Percentiles rank a stretch among this genome's conserved stretches.
phyloP scores from a whole-genome alignment of 2,888 invertebrate species.

The Cataglyphis livida region DNA sequence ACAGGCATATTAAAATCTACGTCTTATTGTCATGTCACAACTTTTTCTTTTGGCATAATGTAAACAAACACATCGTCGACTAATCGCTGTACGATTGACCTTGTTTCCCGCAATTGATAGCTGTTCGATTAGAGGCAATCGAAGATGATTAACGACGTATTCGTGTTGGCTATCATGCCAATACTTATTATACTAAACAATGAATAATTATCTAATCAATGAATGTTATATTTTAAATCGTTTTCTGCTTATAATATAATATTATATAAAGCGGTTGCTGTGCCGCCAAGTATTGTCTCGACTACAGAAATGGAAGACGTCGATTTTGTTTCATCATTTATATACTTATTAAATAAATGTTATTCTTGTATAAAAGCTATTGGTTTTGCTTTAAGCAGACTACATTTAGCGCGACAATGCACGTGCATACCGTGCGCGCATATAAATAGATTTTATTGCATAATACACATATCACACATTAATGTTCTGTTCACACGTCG shows the following conservation, averaged over 20 bases:
- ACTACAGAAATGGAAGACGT: constrained; percentile 80
- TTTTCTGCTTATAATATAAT: background rate
- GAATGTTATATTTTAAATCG: background rate
- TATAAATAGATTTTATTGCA: constrained; percentile 83
- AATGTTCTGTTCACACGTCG: constrained; percentile 74
- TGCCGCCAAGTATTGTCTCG: constrained; percentile 1
- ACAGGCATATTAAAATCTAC: constrained; percentile 80
- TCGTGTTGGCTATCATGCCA: background rate
- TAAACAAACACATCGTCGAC: constrained; percentile 55
- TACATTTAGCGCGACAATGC: constrained; percentile 65
- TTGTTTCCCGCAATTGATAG: background rate
- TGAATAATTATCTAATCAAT: constrained; percentile 11
- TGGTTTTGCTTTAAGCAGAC: constrained; percentile 5
- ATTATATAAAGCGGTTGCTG: background rate
- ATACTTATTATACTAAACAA: constrained; percentile 31
- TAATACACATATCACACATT: constrained; percentile 84
- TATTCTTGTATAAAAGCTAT: constrained; percentile 63
- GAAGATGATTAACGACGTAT: constrained; percentile 21
- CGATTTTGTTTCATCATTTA: constrained; percentile 77
- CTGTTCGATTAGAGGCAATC: background rate
- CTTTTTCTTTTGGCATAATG: constrained; percentile 75
- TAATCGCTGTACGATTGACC: constrained; percentile 31
- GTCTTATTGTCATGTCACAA: constrained; percentile 85
- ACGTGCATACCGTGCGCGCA: constrained; percentile 71
- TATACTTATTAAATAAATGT: constrained; percentile 42